Conservation (phyloP, 1,140 invertebrate genomes). For the Megathymus violae region DNA sequence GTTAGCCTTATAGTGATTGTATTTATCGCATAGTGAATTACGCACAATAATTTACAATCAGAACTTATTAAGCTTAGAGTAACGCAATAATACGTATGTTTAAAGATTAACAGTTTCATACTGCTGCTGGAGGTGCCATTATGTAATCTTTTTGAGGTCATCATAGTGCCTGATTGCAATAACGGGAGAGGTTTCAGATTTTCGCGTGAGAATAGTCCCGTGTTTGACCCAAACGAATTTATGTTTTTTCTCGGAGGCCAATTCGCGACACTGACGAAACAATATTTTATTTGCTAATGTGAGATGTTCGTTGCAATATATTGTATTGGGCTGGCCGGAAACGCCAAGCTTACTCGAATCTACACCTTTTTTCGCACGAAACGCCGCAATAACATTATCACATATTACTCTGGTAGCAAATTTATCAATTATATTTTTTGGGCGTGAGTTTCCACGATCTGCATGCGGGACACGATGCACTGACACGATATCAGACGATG, state of each 20-base stretch:
- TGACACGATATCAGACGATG: slow-evolving; percentile 24
- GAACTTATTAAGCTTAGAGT: too few species aligned
- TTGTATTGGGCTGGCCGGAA: slow-evolving; percentile 21
- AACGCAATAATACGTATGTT: too few species aligned
- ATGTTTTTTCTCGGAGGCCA: slow-evolving; percentile 28
- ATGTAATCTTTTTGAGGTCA: slow-evolving; percentile 15
- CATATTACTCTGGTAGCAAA: slow-evolving; percentile 31
- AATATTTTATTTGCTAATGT: slow-evolving; percentile 41
- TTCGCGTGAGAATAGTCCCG: slow-evolving; percentile 32
- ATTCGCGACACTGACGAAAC: slow-evolving; percentile 40
- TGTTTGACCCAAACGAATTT: slow-evolving; percentile 43
- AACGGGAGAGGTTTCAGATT: slow-evolving; percentile 20
- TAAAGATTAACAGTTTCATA: too few species aligned
- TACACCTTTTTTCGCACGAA: slow-evolving; percentile 30
- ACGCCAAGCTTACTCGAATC: slow-evolving; percentile 31
- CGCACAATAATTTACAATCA: too few species aligned
- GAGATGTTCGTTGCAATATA: slow-evolving; percentile 46
- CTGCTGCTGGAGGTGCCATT: too few species aligned
- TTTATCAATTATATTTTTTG: slow-evolving; percentile 46
- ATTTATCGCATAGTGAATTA: too few species aligned
- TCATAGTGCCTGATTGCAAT: slow-evolving; percentile 23
- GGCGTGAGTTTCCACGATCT: slow-evolving; percentile 14
- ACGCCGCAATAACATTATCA: slow-evolving; percentile 41
- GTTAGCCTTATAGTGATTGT: too few species aligned
- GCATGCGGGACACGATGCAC: slow-evolving; percentile 45